Conservation (phyloP, 1,140 invertebrate genomes). For the Aricia agestis region DNA sequence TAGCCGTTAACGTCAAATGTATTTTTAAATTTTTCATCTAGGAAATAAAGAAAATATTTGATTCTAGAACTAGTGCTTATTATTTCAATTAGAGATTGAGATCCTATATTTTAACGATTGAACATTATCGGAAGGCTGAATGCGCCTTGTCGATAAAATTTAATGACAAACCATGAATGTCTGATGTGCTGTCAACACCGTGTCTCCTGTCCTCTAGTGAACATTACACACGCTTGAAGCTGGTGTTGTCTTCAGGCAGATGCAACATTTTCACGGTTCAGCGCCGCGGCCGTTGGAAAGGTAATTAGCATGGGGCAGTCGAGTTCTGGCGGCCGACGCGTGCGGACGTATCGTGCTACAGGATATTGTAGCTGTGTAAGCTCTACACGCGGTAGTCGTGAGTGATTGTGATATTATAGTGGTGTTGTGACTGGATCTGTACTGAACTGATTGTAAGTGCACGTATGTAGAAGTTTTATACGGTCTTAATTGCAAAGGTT, state of each 20-base stretch:
- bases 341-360: background rate
- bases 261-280: slow-evolving; percentile 9
- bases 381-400: background rate
- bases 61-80: background rate
- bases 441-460: background rate
- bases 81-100: background rate
- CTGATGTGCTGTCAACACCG: too few species aligned
- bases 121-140: too few species aligned
- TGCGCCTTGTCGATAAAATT: too few species aligned
- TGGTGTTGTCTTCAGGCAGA: background rate
- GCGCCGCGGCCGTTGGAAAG: slow-evolving; percentile 2
- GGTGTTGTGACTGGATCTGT: background rate
- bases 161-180: too few species aligned
- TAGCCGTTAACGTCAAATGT: slow-evolving; percentile 43
- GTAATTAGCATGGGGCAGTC: slow-evolving; percentile 2
- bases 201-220: too few species aligned
- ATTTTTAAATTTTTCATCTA: slow-evolving; percentile 52
- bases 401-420: background rate
- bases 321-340: background rate
- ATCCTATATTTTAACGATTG: too few species aligned
- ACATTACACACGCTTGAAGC: background rate
- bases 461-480: background rate
- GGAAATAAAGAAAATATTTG: slow-evolving; percentile 17
- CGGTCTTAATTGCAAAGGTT: too few species aligned
- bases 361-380: background rate